phyloP scores from a whole-genome alignment of 2,888 invertebrate genomes.

The Stenodera caucasica region DNA sequence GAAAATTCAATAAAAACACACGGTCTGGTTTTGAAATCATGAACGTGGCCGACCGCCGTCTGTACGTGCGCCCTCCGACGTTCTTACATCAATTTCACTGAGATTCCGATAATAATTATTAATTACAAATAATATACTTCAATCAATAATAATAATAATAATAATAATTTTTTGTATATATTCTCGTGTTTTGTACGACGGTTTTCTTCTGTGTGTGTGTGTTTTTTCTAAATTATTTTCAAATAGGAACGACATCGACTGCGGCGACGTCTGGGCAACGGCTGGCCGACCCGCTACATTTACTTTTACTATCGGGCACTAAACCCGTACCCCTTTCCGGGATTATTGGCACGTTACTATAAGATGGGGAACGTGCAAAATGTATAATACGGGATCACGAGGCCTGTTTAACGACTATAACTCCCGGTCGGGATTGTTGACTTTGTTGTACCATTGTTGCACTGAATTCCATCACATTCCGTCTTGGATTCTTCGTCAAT shows the following conservation, averaged over 20 bases:
- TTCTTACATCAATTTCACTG: constrained; percentile 2
- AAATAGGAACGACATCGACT: constrained; percentile 50
- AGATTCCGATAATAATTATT: constrained; percentile 12
- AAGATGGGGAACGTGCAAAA: constrained; percentile 44
- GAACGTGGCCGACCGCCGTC: constrained; percentile 24
- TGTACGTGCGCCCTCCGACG: constrained; percentile 14
- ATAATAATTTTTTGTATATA: not conserved
- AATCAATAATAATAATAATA: too few relatives aligned
- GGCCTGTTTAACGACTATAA: constrained; percentile 85
- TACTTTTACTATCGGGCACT: constrained; percentile 23
- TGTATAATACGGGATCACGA: constrained; percentile 67
- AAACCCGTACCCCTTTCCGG: constrained; percentile 28
- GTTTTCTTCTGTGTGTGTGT: not conserved
- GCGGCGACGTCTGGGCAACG: constrained; percentile 56
- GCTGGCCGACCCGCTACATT: constrained; percentile 58
- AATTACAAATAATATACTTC: not conserved
- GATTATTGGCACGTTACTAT: constrained; percentile 31
- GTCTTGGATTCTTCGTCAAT: constrained; percentile 56
- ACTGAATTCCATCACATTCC: constrained; percentile 59
- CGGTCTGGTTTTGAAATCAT: constrained; percentile 46
- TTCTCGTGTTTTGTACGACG: constrained; percentile 13
- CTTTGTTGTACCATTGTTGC: constrained; percentile 54
- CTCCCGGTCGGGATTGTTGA: constrained; percentile 81
- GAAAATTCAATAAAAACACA: constrained; percentile 48
- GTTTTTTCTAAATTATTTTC: not conserved